Percentiles rank a stretch among this genome's conserved stretches.
Conservation (phyloP, 2,888 invertebrate genomes). For the Abrostola triplasia region DNA sequence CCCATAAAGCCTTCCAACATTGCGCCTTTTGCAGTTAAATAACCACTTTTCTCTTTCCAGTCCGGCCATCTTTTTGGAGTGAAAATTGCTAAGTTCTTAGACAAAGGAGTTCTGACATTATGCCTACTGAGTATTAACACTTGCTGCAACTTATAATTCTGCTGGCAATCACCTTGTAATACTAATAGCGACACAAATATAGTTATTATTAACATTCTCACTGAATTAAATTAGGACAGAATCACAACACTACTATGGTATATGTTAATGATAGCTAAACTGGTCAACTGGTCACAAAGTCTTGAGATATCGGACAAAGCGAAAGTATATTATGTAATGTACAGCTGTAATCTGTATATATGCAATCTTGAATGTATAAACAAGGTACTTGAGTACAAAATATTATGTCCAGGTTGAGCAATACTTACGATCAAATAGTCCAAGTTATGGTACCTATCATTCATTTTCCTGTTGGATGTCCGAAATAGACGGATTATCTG, state of each 20-base stretch:
- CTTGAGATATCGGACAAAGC: background rate
- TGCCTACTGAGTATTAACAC: slow-evolving; percentile 77
- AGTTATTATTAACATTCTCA: slow-evolving; percentile 30
- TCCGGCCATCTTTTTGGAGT: slow-evolving; percentile 74
- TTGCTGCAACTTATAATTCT: slow-evolving; percentile 60
- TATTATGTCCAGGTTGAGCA: background rate
- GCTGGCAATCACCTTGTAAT: slow-evolving; percentile 31
- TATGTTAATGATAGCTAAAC: too few species aligned
- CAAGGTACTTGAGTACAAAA: background rate
- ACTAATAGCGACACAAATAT: slow-evolving; percentile 28
- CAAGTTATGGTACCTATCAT: too few species aligned
- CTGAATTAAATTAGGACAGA: background rate
- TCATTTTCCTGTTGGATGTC: too few species aligned
- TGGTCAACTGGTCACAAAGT: background rate
- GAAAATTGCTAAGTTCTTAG: slow-evolving; percentile 65
- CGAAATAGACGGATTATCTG: too few species aligned
- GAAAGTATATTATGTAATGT: slow-evolving; percentile 1
- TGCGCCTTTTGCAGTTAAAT: slow-evolving; percentile 73
- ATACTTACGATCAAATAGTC: background rate
- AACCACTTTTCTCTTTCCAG: slow-evolving; percentile 73
- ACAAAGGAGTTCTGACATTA: slow-evolving; percentile 76
- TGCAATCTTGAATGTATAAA: background rate
- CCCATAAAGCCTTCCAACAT: slow-evolving; percentile 77
- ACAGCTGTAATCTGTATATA: background rate
- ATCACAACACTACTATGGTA: background rate